Evolutionary conservation across 2,888 invertebrate species (phyloP).

Genomic region (Embidobia sp.): DNA sequence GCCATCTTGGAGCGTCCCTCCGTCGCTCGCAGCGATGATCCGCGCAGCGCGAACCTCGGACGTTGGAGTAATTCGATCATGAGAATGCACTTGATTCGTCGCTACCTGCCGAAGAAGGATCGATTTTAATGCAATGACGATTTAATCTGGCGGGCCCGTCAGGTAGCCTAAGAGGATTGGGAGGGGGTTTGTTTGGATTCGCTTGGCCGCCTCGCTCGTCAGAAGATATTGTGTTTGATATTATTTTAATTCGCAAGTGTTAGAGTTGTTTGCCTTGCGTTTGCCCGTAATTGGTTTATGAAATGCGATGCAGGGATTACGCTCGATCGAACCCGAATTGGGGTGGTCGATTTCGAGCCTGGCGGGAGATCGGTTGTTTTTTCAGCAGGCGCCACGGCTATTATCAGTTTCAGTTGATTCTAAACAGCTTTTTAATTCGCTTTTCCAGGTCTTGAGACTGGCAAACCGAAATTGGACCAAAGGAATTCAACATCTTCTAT

Average conservation of each 20-base stretch:
- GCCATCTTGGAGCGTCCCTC: slow-evolving; percentile 72
- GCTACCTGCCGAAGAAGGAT: slow-evolving; percentile 26
- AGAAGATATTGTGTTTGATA: background rate
- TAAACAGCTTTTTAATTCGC: no score
- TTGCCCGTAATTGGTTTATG: slow-evolving; percentile 18
- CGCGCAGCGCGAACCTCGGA: slow-evolving; percentile 15
- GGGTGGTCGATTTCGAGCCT: background rate
- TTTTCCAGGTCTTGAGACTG: no score
- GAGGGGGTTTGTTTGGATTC: background rate
- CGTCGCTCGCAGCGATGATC: slow-evolving; percentile 37
- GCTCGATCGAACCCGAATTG: background rate
- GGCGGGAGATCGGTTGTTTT: background rate
- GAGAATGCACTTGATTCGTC: slow-evolving; percentile 47
- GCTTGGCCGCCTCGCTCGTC: background rate
- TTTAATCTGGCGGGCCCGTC: slow-evolving; percentile 2
- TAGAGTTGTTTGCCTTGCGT: slow-evolving; percentile 25
- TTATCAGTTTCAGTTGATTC: no score
- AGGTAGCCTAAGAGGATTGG: slow-evolving; percentile 4
- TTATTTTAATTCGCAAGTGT: slow-evolving; percentile 25
- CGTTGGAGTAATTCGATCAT: slow-evolving; percentile 39
- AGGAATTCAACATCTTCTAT: no score
- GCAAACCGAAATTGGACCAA: no score
- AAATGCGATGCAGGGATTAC: slow-evolving; percentile 16
- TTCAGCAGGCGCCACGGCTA: no score
- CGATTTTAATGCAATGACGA: slow-evolving; percentile 7